Evolutionary conservation across 92 coral and sea anemone species (phyloP).

Genomic region (Epizoanthus ramosus): DNA sequence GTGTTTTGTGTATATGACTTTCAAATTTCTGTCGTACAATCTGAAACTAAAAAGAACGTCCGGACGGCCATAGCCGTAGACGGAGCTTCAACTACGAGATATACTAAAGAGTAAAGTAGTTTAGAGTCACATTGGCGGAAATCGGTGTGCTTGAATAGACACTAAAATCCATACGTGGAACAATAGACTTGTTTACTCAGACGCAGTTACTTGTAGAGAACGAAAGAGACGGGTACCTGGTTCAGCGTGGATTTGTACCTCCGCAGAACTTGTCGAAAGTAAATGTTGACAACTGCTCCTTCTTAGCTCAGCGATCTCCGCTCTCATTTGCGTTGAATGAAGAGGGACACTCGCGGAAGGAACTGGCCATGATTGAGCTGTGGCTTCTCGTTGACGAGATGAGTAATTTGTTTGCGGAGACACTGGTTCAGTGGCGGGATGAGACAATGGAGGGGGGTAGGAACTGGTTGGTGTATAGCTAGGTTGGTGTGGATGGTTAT

Average conservation of each 20-base stretch:
- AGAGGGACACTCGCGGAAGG: conserved; percentile 21
- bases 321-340: conserved; percentile 33
- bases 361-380: conserved; percentile 12
- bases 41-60: too few relatives aligned
- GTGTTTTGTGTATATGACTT: not conserved
- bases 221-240: conserved; percentile 7
- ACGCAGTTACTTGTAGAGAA: not conserved
- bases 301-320: conserved; percentile 14
- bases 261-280: conserved; percentile 17
- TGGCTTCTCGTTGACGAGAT: conserved; percentile 28
- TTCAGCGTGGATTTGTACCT: conserved; percentile 4
- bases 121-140: too few relatives aligned
- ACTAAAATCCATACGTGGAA: not conserved
- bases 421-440: conserved; percentile 44
- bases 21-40: not conserved
- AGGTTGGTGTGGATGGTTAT: not conserved
- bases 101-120: too few relatives aligned
- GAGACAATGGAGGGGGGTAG: conserved; percentile 71
- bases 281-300: conserved; percentile 30
- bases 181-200: too few relatives aligned
- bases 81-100: too few relatives aligned
- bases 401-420: conserved; percentile 14
- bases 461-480: conserved; percentile 28
- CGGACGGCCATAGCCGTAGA: too few relatives aligned
- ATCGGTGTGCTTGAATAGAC: not conserved